Percentiles rank a stretch among this genome's conserved stretches.
Evolutionary conservation across 1,140 invertebrate species (phyloP).

Genomic region (Anastrepha obliqua): DNA sequence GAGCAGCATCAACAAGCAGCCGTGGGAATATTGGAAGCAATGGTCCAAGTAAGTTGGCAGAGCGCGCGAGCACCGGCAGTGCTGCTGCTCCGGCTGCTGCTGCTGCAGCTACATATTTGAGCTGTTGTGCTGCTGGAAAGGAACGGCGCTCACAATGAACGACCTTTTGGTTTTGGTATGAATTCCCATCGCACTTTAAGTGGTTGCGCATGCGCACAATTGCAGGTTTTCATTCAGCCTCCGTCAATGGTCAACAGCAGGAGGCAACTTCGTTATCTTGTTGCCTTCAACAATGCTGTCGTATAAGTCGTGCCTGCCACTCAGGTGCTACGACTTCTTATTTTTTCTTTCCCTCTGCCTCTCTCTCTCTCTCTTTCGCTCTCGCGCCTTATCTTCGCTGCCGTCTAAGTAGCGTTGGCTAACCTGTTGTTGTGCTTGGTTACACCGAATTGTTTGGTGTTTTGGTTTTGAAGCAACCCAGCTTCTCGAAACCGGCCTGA

Average conservation of each 20-base stretch:
- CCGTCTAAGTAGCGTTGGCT: background rate
- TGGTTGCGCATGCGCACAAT: background rate
- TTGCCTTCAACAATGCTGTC: background rate
- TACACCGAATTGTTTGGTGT: background rate
- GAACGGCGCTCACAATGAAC: background rate
- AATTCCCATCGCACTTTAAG: background rate
- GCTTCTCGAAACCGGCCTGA: conserved; percentile 42
- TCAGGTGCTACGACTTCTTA: conserved; percentile 26
- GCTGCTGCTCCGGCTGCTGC: background rate
- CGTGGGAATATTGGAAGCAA: conserved; percentile 3
- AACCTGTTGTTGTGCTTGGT: conserved; percentile 36
- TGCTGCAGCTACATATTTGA: background rate
- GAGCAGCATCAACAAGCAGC: background rate
- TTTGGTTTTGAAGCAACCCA: conserved; percentile 39
- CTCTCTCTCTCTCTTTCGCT: background rate
- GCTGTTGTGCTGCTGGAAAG: background rate
- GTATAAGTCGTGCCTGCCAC: background rate
- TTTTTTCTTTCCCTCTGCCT: background rate
- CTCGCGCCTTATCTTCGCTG: background rate
- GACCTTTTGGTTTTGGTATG: background rate
- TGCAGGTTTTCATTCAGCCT: background rate
- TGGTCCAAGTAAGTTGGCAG: background rate
- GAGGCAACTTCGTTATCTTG: conserved; percentile 10
- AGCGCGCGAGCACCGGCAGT: background rate
- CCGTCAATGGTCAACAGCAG: conserved; percentile 5